Conservation (phyloP, 2,113 vertebrate species). For the Colaptes auratus region DNA sequence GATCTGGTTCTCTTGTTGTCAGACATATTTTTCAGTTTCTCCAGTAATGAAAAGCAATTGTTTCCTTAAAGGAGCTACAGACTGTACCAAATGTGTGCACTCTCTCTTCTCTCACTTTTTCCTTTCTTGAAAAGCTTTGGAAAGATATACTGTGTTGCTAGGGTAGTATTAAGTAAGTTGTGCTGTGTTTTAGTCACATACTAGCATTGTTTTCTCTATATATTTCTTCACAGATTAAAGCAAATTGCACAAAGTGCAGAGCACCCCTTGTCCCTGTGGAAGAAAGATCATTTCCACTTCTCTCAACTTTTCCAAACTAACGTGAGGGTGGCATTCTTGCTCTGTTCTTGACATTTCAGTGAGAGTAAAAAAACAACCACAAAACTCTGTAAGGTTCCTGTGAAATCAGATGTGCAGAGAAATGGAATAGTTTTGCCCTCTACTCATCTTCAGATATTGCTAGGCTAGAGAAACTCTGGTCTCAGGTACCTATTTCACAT, state of each 20-base stretch:
- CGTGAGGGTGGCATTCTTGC: accelerated
- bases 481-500: neutral
- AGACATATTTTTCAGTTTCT: slow-evolving; percentile 36
- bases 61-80: neutral
- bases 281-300: neutral
- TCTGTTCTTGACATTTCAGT: neutral
- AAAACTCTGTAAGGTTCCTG: neutral
- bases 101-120: neutral
- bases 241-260: neutral
- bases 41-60: neutral
- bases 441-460: neutral
- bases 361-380: neutral
- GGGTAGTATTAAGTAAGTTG: neutral
- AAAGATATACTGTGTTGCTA: neutral
- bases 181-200: neutral
- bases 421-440: neutral
- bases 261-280: neutral
- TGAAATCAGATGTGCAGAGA: neutral
- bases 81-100: neutral
- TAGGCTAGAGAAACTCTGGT: accelerated
- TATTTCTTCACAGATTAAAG: neutral
- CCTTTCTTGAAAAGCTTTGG: neutral
- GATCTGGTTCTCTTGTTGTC: neutral
- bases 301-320: neutral
- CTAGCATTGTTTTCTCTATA: neutral